A percentile compares a stretch with the other conserved stretches of the same genome.
phyloP scores from a whole-genome alignment of 1,140 invertebrate species.

The Saccostrea echinata region DNA sequence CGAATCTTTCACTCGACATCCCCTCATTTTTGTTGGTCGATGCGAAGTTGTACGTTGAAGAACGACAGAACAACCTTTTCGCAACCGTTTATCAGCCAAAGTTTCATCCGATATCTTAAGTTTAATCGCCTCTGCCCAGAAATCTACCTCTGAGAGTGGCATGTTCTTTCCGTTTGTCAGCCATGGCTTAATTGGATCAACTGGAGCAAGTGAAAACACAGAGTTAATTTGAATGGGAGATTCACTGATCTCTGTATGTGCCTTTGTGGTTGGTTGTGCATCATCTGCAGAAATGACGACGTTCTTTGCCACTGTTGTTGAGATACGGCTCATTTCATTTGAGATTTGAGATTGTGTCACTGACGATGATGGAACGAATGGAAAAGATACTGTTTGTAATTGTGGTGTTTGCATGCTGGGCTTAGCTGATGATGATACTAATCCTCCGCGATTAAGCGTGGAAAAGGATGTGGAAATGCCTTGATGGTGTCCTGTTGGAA shows the following conservation, averaged over 20 bases:
- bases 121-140: slow-evolving; percentile 13
- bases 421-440: background rate
- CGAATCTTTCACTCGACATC: background rate
- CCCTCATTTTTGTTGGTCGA: background rate
- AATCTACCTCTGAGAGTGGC: slow-evolving; percentile 13
- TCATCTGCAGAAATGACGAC: background rate
- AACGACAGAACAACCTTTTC: slow-evolving; percentile 18
- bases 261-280: background rate
- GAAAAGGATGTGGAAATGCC: background rate
- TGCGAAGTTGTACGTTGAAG: background rate
- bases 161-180: slow-evolving; percentile 9
- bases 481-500: background rate
- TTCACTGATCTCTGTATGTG: background rate
- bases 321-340: background rate
- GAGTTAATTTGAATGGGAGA: background rate
- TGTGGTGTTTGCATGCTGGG: background rate
- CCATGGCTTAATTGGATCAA: slow-evolving; percentile 16
- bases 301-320: background rate
- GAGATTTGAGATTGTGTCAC: background rate
- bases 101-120: background rate
- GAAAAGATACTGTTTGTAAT: background rate
- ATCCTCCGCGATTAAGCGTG: background rate
- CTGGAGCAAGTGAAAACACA: background rate
- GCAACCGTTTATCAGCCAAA: background rate
- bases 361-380: background rate